Evolutionary conservation across 2,113 vertebrate genomes (phyloP).

Genomic region (Rhea pennata): DNA sequence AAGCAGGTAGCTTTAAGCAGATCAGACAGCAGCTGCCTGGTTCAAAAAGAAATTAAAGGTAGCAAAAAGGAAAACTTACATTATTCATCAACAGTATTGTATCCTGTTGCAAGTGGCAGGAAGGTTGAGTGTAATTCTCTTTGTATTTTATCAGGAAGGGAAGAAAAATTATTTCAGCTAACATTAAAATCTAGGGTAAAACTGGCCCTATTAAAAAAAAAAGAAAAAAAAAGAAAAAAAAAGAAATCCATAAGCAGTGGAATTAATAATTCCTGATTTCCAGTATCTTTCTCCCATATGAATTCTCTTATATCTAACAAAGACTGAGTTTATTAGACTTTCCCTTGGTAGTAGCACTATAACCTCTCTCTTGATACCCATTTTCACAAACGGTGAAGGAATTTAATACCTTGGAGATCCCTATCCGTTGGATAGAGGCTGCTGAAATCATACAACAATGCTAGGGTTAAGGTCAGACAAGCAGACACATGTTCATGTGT

Average conservation of each 20-base stretch:
- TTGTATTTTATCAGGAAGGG: neutral
- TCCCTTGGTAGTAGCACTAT: neutral
- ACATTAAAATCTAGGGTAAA: neutral
- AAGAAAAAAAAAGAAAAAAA: neutral
- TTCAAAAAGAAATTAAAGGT: neutral
- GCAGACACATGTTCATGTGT: neutral
- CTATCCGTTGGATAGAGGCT: neutral
- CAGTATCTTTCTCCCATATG: neutral
- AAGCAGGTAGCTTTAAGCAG: neutral
- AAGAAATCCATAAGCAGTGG: neutral
- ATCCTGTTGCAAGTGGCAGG: slow-evolving; percentile 13
- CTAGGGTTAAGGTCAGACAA: neutral
- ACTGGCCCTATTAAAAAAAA: slow-evolving; percentile 31
- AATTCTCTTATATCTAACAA: neutral
- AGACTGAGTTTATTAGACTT: neutral
- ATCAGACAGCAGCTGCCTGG: neutral
- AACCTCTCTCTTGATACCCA: neutral
- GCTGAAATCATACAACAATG: neutral
- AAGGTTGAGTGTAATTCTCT: slow-evolving; percentile 1
- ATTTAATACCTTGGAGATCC: neutral
- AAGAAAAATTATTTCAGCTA: slow-evolving; percentile 39
- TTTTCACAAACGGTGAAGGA: neutral
- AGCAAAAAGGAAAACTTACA: slow-evolving; percentile 1
- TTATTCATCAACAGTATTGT: neutral
- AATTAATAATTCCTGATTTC: slow-evolving; percentile 22